Conservation (phyloP, 2,888 invertebrate species). For the Cordylochernes scorpioides region DNA sequence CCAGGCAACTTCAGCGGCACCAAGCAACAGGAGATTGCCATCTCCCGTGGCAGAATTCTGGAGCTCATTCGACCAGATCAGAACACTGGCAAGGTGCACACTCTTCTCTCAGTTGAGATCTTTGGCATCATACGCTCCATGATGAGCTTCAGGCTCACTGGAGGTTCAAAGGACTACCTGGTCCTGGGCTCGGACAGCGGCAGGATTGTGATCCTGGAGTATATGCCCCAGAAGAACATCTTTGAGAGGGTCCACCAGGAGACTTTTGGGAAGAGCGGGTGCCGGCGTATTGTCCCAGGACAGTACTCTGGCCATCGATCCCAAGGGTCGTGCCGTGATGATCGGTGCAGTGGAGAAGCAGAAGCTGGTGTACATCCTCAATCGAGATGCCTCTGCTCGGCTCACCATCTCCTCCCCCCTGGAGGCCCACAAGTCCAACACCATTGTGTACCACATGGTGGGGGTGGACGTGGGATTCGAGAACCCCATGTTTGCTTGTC, state of each 20-base stretch:
- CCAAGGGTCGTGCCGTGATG: conserved; percentile 95
- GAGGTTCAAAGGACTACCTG: conserved; percentile 83
- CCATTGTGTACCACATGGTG: conserved; percentile 88
- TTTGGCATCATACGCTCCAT: conserved; percentile 88
- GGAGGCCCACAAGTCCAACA: conserved; percentile 97
- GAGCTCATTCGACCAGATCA: conserved; percentile 83
- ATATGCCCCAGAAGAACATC: conserved; percentile 65
- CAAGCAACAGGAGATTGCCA: conserved; percentile 83
- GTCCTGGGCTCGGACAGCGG: conserved; percentile 96
- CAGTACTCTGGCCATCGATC: conserved; percentile 95
- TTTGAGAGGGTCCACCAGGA: conserved; percentile 95
- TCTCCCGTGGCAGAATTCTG: conserved; percentile 75
- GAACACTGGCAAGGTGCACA: conserved; percentile 88
- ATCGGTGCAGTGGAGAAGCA: conserved; percentile 95
- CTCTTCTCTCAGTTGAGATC: conserved; percentile 68
- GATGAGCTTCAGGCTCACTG: conserved; percentile 84
- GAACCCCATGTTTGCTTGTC: conserved; percentile 95
- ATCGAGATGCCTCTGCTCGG: conserved; percentile 86
- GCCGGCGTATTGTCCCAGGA: conserved; percentile 88
- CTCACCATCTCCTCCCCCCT: conserved; percentile 92
- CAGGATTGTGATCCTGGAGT: conserved; percentile 86
- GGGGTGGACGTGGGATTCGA: conserved; percentile 98
- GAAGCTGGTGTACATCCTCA: conserved; percentile 89
- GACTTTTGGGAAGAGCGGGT: conserved; percentile 97
- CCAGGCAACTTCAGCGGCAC: conserved; percentile 96